Conservation (phyloP, 2,888 invertebrate genomes). For the Acleris cristana region DNA sequence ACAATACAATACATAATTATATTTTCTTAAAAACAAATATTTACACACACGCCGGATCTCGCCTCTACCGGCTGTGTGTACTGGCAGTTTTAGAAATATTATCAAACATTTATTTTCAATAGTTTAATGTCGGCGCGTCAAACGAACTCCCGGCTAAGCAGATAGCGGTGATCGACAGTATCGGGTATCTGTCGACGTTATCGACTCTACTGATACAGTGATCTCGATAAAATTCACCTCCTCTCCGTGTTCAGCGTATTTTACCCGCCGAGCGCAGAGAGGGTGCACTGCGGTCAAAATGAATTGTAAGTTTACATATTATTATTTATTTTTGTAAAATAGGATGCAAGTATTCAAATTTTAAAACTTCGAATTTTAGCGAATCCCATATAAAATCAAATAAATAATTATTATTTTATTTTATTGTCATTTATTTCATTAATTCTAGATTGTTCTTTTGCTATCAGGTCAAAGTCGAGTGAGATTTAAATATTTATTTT, state of each 20-base stretch:
- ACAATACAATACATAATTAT: too few relatives aligned
- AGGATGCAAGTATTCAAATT: neutral
- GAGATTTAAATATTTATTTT: too few relatives aligned
- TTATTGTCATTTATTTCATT: too few relatives aligned
- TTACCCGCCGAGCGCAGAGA: constrained; percentile 59
- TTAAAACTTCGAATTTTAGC: too few relatives aligned
- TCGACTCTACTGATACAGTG: constrained; percentile 58
- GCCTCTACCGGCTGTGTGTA: too few relatives aligned
- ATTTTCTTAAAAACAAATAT: too few relatives aligned
- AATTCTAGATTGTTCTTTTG: too few relatives aligned
- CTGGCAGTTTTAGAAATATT: too few relatives aligned
- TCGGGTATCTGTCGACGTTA: constrained; percentile 64
- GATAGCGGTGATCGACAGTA: constrained; percentile 64
- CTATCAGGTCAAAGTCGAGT: too few relatives aligned
- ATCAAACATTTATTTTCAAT: neutral
- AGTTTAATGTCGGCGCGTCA: constrained; percentile 6
- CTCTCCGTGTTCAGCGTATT: constrained; percentile 57
- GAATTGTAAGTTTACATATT: constrained; percentile 64
- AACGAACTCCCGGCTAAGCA: constrained; percentile 23
- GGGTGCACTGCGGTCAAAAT: constrained; percentile 65
- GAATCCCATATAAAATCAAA: too few relatives aligned
- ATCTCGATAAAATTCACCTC: constrained; percentile 74
- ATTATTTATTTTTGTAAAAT: neutral
- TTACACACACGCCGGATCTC: too few relatives aligned
- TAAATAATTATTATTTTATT: too few relatives aligned